A percentile compares a stretch with the other conserved stretches of the same genome.
Evolutionary conservation across 2,888 invertebrate genomes (phyloP).

Genomic region (Drosophila paranaensis): DNA sequence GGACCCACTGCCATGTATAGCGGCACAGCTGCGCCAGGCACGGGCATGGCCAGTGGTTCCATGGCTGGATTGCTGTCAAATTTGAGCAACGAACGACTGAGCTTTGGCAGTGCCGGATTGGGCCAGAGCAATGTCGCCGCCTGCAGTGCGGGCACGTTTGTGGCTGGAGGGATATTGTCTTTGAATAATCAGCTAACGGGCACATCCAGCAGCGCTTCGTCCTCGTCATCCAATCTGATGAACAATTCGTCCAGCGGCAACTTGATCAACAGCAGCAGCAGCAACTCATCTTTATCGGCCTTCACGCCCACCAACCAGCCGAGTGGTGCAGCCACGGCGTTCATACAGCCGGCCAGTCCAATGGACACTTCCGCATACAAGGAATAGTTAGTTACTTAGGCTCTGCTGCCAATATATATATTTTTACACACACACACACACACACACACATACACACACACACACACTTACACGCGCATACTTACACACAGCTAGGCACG

Average conservation of each 20-base stretch:
- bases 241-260: conserved; percentile 84
- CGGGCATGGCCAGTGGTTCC: conserved; percentile 42
- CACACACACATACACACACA: conserved; percentile 17
- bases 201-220: conserved; percentile 63
- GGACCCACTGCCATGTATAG: conserved; percentile 58
- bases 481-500: conserved; percentile 29
- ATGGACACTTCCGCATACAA: conserved; percentile 90
- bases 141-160: conserved; percentile 55
- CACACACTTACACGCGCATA: conserved; percentile 14
- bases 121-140: conserved; percentile 29
- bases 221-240: conserved; percentile 77
- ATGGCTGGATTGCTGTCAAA: conserved; percentile 73
- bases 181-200: conserved; percentile 52
- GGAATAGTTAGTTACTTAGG: conserved; percentile 84
- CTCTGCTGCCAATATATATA: conserved; percentile 11
- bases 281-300: conserved; percentile 82
- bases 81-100: conserved; percentile 77
- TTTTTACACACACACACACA: conserved; percentile 13
- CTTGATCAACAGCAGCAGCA: conserved; percentile 78
- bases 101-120: conserved; percentile 47
- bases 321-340: conserved; percentile 77
- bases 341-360: conserved; percentile 89
- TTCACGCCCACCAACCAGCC: conserved; percentile 82
- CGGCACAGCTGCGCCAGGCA: conserved; percentile 19
- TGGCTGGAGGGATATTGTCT: conserved; percentile 66